Evolutionary conservation across 1,140 invertebrate species (phyloP).

Genomic region (Drosophila lacteicornis): DNA sequence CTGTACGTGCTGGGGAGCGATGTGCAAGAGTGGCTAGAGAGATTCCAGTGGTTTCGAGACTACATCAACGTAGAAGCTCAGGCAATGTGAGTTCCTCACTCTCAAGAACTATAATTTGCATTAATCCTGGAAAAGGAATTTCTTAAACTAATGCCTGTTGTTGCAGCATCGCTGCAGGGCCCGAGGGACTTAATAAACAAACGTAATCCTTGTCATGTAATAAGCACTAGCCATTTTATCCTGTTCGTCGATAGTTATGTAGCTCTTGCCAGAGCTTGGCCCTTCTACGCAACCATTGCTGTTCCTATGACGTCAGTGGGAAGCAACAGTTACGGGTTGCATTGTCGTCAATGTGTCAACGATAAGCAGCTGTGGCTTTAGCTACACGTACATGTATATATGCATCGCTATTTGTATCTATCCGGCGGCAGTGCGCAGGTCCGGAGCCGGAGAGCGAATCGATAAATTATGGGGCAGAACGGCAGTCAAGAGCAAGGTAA

Average conservation of each 20-base stretch:
- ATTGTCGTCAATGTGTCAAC: conserved; percentile 64
- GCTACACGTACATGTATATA: not conserved
- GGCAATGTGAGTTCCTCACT: not conserved
- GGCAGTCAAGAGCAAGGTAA: conserved; percentile 84
- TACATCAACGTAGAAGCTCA: not conserved
- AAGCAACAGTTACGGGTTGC: conserved; percentile 57
- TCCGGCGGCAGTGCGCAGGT: conserved; percentile 61
- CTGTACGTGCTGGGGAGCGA: conserved; percentile 38
- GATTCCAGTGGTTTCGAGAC: conserved; percentile 41
- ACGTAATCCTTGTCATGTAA: not conserved
- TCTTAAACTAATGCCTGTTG: not conserved
- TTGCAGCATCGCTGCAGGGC: not conserved
- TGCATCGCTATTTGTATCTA: conserved; percentile 17
- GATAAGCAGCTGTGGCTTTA: conserved; percentile 54
- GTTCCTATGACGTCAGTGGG: conserved; percentile 44
- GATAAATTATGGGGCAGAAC: conserved; percentile 79
- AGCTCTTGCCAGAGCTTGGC: not conserved
- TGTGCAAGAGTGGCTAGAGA: conserved; percentile 21
- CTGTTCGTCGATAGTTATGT: conserved; percentile 2
- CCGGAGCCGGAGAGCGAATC: conserved; percentile 56
- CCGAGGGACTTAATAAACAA: not conserved
- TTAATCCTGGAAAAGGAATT: not conserved
- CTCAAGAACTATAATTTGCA: not conserved
- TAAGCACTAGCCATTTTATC: not conserved
- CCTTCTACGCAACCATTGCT: conserved; percentile 6